These are phyloP conservation scores for Euwallacea similis DNA, from an alignment of 1,140 invertebrate genomes.

Conservation along the genomic window DNA sequence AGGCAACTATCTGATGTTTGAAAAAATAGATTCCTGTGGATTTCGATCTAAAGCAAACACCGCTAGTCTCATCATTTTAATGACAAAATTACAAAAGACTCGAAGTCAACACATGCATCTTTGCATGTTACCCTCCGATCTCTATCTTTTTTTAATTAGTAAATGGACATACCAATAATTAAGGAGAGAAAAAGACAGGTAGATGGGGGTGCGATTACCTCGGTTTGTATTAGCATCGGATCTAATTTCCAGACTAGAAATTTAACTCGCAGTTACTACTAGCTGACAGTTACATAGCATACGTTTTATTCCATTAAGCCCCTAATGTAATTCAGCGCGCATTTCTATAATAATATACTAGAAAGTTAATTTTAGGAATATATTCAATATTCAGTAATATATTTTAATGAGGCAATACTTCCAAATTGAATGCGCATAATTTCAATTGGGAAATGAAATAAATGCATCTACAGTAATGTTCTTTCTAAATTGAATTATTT, in stretches of 20 bases:
- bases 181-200: constrained; percentile 21
- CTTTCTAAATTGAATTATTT: constrained; percentile 20
- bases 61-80: constrained; percentile 27
- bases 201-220: constrained; percentile 10
- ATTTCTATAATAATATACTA: constrained; percentile 5
- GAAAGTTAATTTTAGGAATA: constrained; percentile 17
- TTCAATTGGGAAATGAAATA: constrained; percentile 14
- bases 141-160: constrained; percentile 39
- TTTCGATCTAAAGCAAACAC: constrained; percentile 16
- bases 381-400: constrained; percentile 27
- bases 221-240: constrained; percentile 6
- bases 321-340: not conserved
- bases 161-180: constrained; percentile 39
- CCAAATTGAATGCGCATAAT: constrained; percentile 17
- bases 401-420: constrained; percentile 28
- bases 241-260: not conserved
- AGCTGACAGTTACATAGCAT: constrained; percentile 2
- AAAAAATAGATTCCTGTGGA: not conserved
- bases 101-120: constrained; percentile 37
- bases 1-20: not conserved
- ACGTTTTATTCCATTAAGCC: constrained; percentile 21
- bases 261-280: not conserved
- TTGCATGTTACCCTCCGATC: constrained; percentile 35
- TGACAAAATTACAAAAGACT: constrained; percentile 34
- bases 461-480: constrained; percentile 15